Conservation (phyloP, 2,797 vertebrate species). For the Geotrypetes seraphini region DNA sequence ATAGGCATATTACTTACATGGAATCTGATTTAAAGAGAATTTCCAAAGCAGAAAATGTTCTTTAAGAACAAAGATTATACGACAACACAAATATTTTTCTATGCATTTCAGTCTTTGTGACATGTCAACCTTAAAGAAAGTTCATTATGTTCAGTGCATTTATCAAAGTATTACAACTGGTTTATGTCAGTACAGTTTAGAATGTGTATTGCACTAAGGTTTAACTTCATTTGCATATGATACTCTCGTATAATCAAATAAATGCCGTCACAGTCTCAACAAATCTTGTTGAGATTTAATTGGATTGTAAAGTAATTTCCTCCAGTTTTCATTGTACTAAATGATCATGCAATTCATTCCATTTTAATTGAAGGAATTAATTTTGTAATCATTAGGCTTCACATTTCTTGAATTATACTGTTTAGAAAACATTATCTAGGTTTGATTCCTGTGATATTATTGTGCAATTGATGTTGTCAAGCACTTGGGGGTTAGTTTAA, state of each 20-base stretch:
- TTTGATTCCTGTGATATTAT: neutral
- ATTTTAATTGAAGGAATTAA: conserved; percentile 35
- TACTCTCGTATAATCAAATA: conserved; percentile 30
- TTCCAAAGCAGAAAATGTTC: too few species aligned
- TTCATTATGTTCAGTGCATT: neutral
- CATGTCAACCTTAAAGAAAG: neutral
- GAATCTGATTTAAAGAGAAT: too few species aligned
- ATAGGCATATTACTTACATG: too few species aligned
- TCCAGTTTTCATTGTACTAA: conserved; percentile 18
- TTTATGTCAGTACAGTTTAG: neutral
- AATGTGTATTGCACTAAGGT: conserved; percentile 7
- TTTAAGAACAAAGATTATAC: neutral
- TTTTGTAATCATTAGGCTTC: conserved; percentile 19
- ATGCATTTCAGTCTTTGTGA: accelerated
- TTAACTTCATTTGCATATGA: conserved; percentile 23
- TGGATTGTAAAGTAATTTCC: conserved; percentile 34
- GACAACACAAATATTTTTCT: neutral
- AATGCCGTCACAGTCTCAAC: conserved; percentile 17
- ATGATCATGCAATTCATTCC: conserved; percentile 12
- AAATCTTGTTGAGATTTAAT: conserved; percentile 39
- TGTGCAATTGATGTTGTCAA: neutral
- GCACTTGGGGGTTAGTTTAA: too few species aligned
- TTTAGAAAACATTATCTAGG: conserved; percentile 8
- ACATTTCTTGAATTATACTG: conserved; percentile 2
- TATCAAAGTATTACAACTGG: neutral